These are phyloP conservation scores for Erebia ligea DNA, from an alignment of 2,888 invertebrate species.

Conservation along the genomic window DNA sequence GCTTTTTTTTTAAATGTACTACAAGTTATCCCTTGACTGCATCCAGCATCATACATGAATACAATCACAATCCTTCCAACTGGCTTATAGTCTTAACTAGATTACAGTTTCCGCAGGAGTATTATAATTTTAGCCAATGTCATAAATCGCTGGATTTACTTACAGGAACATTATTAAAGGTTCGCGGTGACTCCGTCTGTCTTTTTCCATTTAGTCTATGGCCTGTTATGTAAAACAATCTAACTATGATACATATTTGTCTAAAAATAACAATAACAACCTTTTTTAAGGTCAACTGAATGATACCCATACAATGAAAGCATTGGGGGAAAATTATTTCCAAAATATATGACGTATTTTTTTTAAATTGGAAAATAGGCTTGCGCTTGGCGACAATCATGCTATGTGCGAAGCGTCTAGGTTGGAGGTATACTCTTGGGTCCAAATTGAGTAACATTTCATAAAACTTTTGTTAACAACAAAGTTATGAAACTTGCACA, in stretches of 20 bases:
- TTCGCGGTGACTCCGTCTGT: neutral
- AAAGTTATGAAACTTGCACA: too few relatives aligned
- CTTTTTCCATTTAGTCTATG: neutral
- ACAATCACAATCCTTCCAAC: neutral
- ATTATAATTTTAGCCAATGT: neutral
- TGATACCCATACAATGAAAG: neutral
- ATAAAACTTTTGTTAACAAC: too few relatives aligned
- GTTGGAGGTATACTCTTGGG: too few relatives aligned
- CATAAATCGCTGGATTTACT: neutral
- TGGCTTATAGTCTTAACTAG: neutral
- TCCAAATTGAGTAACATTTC: too few relatives aligned
- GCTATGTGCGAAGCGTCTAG: too few relatives aligned
- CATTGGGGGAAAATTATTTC: too few relatives aligned
- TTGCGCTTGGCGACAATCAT: too few relatives aligned
- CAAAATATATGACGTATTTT: too few relatives aligned
- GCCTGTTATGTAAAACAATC: neutral
- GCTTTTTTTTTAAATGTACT: too few relatives aligned
- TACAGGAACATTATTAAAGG: neutral
- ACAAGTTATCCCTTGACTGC: too few relatives aligned
- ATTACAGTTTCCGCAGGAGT: neutral
- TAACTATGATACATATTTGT: slow-evolving; percentile 1
- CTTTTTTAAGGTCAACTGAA: neutral
- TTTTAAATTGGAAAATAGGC: too few relatives aligned
- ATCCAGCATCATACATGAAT: neutral
- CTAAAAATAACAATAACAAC: slow-evolving; percentile 8